Conservation (phyloP, 2,797 vertebrate species). For the Luscinia megarhynchos region DNA sequence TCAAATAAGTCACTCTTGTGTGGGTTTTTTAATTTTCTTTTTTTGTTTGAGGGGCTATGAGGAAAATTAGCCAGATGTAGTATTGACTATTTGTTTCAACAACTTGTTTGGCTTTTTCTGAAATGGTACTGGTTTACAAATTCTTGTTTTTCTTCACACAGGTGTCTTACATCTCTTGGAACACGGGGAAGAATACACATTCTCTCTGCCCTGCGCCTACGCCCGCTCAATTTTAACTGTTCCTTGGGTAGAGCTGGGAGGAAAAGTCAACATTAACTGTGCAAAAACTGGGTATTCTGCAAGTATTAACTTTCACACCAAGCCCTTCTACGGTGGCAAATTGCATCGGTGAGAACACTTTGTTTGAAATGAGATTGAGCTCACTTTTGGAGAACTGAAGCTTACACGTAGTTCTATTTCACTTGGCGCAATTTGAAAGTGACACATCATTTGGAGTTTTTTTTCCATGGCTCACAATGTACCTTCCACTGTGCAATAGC, state of each 20-base stretch:
- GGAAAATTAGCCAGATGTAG: not conserved
- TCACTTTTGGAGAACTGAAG: not conserved
- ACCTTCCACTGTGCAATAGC: not conserved
- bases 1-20: not conserved
- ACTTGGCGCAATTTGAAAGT: not conserved
- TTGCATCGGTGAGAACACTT: constrained; percentile 87
- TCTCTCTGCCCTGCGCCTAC: constrained; percentile 94
- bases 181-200: constrained; percentile 94
- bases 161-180: constrained; percentile 91
- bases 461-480: not conserved
- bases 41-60: not conserved
- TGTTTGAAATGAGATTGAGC: not conserved
- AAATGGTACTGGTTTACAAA: not conserved
- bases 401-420: not conserved
- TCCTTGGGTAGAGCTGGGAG: constrained; percentile 97
- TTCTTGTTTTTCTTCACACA: constrained; percentile 61
- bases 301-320: constrained; percentile 97
- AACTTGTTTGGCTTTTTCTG: not conserved
- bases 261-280: constrained; percentile 94
- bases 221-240: constrained; percentile 98
- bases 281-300: constrained; percentile 93
- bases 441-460: not conserved
- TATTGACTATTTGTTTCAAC: not conserved
- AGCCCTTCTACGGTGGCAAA: constrained; percentile 97
- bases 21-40: not conserved